Conservation (phyloP, 1,140 invertebrate genomes). For the Temnothorax longispinosus region DNA sequence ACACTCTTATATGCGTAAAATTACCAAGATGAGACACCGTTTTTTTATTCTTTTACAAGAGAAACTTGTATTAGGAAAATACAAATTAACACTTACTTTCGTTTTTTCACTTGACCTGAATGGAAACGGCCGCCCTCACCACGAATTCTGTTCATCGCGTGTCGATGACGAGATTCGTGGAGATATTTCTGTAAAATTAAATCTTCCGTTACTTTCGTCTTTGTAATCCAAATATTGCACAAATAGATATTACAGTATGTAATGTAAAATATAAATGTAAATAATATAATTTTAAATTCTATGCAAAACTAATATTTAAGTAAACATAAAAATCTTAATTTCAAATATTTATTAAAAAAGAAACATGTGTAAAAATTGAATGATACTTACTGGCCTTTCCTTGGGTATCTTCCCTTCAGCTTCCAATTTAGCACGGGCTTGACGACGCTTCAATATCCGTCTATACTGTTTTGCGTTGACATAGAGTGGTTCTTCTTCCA, state of each 20-base stretch:
- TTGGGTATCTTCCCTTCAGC: conserved; percentile 98
- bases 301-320: background rate
- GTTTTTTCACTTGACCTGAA: conserved; percentile 90
- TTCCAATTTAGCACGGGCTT: conserved; percentile 96
- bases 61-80: background rate
- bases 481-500: conserved; percentile 97
- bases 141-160: conserved; percentile 98
- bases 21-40: conserved; percentile 49
- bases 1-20: conserved; percentile 72
- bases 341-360: background rate
- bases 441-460: conserved; percentile 95
- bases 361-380: conserved; percentile 5
- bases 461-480: conserved; percentile 99
- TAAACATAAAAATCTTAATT: background rate
- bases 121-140: conserved; percentile 99
- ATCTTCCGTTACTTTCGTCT: background rate
- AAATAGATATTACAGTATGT: background rate
- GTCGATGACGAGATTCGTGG: conserved; percentile 98
- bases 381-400: conserved; percentile 91
- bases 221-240: background rate
- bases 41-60: conserved; percentile 26
- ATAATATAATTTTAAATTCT: background rate
- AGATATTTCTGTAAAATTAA: conserved; percentile 95
- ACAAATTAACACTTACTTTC: conserved; percentile 82
- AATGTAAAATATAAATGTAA: background rate